Evolutionary conservation across 2,888 invertebrate species (phyloP).

Genomic region (Drosophila neutralis): DNA sequence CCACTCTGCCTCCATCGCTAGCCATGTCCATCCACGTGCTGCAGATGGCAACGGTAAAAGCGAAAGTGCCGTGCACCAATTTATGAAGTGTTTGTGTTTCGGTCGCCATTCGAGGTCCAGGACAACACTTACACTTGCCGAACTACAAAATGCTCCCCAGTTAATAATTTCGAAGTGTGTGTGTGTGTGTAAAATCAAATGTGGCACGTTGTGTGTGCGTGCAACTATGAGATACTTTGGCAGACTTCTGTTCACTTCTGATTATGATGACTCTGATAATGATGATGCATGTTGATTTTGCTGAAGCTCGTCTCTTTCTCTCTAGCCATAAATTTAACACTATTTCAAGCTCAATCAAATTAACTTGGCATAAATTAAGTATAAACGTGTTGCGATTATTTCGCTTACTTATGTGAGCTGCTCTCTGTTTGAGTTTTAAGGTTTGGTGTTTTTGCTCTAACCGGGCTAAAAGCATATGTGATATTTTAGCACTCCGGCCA

Average conservation of each 20-base stretch:
- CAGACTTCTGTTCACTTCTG: constrained; percentile 15
- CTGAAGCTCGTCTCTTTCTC: neutral
- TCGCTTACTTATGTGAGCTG: constrained; percentile 10
- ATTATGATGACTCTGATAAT: constrained; percentile 23
- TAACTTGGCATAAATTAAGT: constrained; percentile 57
- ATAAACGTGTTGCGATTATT: constrained; percentile 44
- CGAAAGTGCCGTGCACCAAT: constrained; percentile 76
- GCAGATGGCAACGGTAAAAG: constrained; percentile 70
- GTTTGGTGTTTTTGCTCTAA: constrained; percentile 9
- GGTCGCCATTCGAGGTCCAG: constrained; percentile 33
- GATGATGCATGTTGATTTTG: constrained; percentile 26
- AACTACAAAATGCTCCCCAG: constrained; percentile 83
- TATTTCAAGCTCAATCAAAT: constrained; percentile 55
- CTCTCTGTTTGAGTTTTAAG: constrained; percentile 12
- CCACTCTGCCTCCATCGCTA: neutral
- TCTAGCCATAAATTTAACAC: constrained; percentile 49
- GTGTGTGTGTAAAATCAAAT: constrained; percentile 72
- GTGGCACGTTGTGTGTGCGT: constrained; percentile 36
- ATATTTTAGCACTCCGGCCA: constrained; percentile 65
- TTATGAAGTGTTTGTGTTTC: constrained; percentile 78
- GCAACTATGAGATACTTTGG: constrained; percentile 47
- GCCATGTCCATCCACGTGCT: constrained; percentile 55
- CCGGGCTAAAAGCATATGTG: constrained; percentile 65
- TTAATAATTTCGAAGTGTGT: constrained; percentile 79
- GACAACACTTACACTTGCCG: constrained; percentile 67